Evolutionary conservation across 1,140 invertebrate species (phyloP).

Genomic region (Procambarus virginalis): DNA sequence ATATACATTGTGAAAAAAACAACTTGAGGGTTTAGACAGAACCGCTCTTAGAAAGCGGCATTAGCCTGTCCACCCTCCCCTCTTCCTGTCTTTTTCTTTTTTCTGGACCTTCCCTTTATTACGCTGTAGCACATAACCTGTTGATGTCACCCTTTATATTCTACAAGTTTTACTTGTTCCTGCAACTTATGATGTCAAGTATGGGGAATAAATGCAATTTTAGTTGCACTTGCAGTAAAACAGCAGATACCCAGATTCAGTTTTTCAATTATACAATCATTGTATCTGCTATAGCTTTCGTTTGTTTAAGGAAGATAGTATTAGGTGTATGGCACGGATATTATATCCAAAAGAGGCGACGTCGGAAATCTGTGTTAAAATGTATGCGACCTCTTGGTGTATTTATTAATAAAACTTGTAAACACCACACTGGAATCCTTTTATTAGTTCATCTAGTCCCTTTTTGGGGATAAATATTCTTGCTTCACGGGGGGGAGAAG

Average conservation of each 20-base stretch:
- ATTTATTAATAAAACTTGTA: slow-evolving; percentile 68
- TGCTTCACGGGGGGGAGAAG: not conserved
- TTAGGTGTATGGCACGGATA: slow-evolving; percentile 62
- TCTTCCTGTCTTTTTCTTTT: slow-evolving; percentile 7
- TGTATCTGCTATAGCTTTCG: slow-evolving; percentile 38
- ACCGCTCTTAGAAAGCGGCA: slow-evolving; percentile 51
- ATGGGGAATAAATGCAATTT: slow-evolving; percentile 49
- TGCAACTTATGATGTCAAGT: slow-evolving; percentile 27
- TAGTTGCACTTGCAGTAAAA: slow-evolving; percentile 26
- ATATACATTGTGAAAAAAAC: slow-evolving; percentile 53
- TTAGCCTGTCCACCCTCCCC: slow-evolving; percentile 47
- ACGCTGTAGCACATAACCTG: not conserved
- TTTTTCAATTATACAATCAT: slow-evolving; percentile 35
- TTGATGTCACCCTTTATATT: slow-evolving; percentile 35
- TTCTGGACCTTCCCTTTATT: not conserved
- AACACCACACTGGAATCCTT: slow-evolving; percentile 50
- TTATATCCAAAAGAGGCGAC: slow-evolving; percentile 60
- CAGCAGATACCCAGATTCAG: slow-evolving; percentile 10
- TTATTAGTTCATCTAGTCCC: slow-evolving; percentile 57
- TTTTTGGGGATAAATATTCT: not conserved
- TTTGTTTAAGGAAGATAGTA: slow-evolving; percentile 58
- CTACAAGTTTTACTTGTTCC: slow-evolving; percentile 30
- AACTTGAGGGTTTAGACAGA: slow-evolving; percentile 50
- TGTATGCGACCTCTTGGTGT: slow-evolving; percentile 58
- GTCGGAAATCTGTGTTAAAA: slow-evolving; percentile 56